Base-by-base conservation (phyloP, 2,888 invertebrate genomes). In the Pharmacophagus antenor region DNA sequence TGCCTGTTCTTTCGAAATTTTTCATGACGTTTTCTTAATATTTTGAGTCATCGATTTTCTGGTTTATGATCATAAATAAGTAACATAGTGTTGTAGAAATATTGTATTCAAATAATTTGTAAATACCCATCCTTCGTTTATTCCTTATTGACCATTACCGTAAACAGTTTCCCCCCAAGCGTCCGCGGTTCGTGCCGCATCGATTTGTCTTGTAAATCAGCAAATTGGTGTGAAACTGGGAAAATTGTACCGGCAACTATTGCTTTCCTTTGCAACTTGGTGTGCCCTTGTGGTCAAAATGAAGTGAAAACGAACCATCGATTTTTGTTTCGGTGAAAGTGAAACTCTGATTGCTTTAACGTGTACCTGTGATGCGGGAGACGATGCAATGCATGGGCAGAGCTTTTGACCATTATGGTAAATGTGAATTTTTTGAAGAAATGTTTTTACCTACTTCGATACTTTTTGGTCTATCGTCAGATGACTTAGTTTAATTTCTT, bases 221-320 rank as follows among this genome's bases (percentile, higher is more conserved):
- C 75, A 79, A 79, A 83, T 78, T 73, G 76, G 74, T 79, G 80
- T 78, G 80, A 82, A 84, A 77, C 76, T 69, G 70, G 46, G 72
- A 68, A 73, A 76, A 70, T 72, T 66, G 65, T 66, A 47, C 63
- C 58, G 62, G 63, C 54, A 46, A 56, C 59, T 62, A 50, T 61
- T 60, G 67, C 73, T 76, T 76, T 76, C 72, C 69, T 67, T 69
- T 69, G 59, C 61, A 64, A 53, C 62, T 65, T 65, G 59, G 56
- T 64, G 62, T 62, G 66, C 70, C 68, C 65, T 68, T 66, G 61
- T 63, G 61, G 61, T 60, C 68, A 17, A 42, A 27, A 27, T 27
- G 15, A 37, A 64, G 74, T 72, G 79, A 73, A 82, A 78, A 81
- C 76, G 31, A 47, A 18, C 22, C 77, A 79, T 80, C 70, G 75